Evolutionary conservation across 2,888 invertebrate species (phyloP).

Genomic region (Caenorhabditis afra): DNA sequence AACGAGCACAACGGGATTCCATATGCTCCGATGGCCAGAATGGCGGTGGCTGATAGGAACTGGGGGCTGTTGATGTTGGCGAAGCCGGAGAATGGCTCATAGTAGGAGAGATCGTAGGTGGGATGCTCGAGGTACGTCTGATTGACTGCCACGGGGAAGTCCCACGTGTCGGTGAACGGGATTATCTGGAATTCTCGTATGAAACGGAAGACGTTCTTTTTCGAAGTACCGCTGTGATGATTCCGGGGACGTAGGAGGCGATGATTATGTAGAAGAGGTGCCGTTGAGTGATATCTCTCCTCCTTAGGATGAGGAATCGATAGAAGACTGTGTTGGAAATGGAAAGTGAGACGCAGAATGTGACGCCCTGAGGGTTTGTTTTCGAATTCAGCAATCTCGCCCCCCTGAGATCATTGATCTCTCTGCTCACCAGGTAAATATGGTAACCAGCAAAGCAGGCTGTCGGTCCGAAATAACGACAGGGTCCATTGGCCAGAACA

Average conservation of each 20-base stretch:
- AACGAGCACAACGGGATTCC: slow-evolving; percentile 48
- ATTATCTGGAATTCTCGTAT: slow-evolving; percentile 36
- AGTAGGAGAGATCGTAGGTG: slow-evolving; percentile 44
- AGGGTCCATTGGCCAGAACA: slow-evolving; percentile 50
- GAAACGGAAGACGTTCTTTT: background rate
- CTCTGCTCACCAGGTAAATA: slow-evolving; percentile 37
- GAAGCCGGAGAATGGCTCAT: slow-evolving; percentile 48
- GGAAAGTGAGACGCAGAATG: slow-evolving; percentile 51
- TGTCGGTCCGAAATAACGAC: slow-evolving; percentile 37
- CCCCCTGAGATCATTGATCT: no score
- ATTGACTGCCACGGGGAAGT: slow-evolving; percentile 40
- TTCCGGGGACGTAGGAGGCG: slow-evolving; percentile 28
- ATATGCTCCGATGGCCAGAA: slow-evolving; percentile 53
- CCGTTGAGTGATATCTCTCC: slow-evolving; percentile 24
- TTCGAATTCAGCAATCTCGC: no score
- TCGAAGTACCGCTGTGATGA: slow-evolving; percentile 30
- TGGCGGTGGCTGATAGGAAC: slow-evolving; percentile 47
- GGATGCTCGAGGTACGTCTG: slow-evolving; percentile 53
- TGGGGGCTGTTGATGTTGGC: slow-evolving; percentile 36
- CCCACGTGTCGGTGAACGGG: slow-evolving; percentile 55
- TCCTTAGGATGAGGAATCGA: slow-evolving; percentile 43
- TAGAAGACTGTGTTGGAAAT: slow-evolving; percentile 55
- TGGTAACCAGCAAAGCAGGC: slow-evolving; percentile 55
- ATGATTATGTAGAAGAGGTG: slow-evolving; percentile 33
- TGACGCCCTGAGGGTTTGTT: slow-evolving; percentile 24